Percentiles rank a stretch among this genome's conserved stretches.
phyloP scores from a whole-genome alignment of 2,888 invertebrate species.

The Platycheirus albimanus region DNA sequence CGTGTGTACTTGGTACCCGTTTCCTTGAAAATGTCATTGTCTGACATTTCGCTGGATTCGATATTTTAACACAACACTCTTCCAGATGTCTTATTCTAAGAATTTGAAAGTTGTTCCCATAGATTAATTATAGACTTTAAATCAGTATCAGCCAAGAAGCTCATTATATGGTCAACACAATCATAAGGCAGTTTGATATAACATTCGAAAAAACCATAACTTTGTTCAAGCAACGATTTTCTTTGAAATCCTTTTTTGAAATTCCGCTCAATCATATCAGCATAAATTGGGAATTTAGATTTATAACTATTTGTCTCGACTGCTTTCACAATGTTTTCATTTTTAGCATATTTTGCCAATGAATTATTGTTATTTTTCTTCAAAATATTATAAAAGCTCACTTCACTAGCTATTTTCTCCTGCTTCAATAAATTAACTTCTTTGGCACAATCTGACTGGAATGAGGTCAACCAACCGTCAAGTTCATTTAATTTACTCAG shows the following conservation, averaged over 20 bases:
- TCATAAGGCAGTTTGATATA: background rate
- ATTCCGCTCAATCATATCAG: background rate
- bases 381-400: background rate
- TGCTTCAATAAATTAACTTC: background rate
- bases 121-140: background rate
- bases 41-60: too few species aligned
- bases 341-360: background rate
- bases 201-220: background rate
- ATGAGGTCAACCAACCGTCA: background rate
- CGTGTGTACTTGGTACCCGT: too few species aligned
- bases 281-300: background rate
- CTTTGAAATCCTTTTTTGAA: background rate
- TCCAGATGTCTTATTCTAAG: too few species aligned
- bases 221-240: background rate
- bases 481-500: background rate
- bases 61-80: too few species aligned
- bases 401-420: too few species aligned
- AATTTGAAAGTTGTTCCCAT: too few species aligned
- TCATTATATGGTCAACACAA: background rate
- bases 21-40: too few species aligned
- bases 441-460: background rate
- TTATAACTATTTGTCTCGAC: background rate
- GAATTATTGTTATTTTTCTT: slow-evolving; percentile 1
- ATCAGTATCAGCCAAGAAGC: background rate
- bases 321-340: background rate